A percentile compares a stretch with the other conserved stretches of the same genome.
phyloP scores from a whole-genome alignment of 2,113 vertebrate genomes.

The Morone saxatilis region DNA sequence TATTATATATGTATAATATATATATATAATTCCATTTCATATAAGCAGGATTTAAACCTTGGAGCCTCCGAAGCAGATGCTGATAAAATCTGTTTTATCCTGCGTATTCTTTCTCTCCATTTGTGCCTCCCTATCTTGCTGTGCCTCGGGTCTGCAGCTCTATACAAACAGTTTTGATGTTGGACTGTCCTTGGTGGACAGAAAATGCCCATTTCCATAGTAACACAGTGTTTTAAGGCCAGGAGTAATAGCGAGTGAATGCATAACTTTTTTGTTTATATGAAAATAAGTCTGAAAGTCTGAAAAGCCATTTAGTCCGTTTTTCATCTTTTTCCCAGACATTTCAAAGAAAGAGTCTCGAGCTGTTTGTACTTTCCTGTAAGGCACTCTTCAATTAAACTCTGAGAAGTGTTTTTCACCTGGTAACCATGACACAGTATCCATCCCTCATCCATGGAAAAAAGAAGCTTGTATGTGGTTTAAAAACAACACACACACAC shows the following conservation, averaged over 20 bases:
- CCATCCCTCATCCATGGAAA: slow-evolving; percentile 6
- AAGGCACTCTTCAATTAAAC: slow-evolving; percentile 73
- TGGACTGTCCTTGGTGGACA: slow-evolving; percentile 74
- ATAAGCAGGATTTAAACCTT: slow-evolving; percentile 79
- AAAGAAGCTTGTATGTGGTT: slow-evolving; percentile 31
- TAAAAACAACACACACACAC: slow-evolving; percentile 6
- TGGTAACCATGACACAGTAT: slow-evolving; percentile 16
- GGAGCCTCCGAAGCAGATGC: slow-evolving; percentile 61
- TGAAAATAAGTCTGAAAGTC: slow-evolving; percentile 66
- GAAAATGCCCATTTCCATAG: slow-evolving; percentile 83
- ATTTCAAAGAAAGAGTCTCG: slow-evolving; percentile 46
- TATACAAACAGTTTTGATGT: slow-evolving; percentile 77
- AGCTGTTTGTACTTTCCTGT: slow-evolving; percentile 57
- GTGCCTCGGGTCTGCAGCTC: slow-evolving; percentile 70
- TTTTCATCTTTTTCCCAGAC: slow-evolving; percentile 46
- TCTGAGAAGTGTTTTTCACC: slow-evolving; percentile 42
- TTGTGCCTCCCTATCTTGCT: slow-evolving; percentile 63
- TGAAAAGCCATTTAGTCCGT: slow-evolving; percentile 50
- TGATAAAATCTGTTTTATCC: slow-evolving; percentile 68
- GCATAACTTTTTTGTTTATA: slow-evolving; percentile 59
- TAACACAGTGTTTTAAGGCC: slow-evolving; percentile 79
- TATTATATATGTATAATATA: slow-evolving; percentile 66
- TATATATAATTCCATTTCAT: slow-evolving; percentile 78
- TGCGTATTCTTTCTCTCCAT: slow-evolving; percentile 62
- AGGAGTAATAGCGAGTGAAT: slow-evolving; percentile 61